Percentiles rank a stretch among this genome's conserved stretches.
Evolutionary conservation across 1,140 invertebrate species (phyloP).

Genomic region (Anthonomus grandis): DNA sequence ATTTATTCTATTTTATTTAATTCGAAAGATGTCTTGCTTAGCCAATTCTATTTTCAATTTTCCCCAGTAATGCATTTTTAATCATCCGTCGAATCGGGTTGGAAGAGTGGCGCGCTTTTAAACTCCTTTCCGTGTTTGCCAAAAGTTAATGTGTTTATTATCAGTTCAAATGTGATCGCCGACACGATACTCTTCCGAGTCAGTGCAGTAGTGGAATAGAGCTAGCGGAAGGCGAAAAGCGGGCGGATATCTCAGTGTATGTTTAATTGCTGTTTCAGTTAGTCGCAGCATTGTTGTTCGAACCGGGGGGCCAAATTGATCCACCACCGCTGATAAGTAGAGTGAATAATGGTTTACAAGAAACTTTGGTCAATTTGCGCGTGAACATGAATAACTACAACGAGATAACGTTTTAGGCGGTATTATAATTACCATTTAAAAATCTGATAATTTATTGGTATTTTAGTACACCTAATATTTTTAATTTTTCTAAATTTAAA

Average conservation of each 20-base stretch:
- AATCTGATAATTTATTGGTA: no score
- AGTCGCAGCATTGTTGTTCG: constrained; percentile 24
- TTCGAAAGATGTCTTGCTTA: no score
- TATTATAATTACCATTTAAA: no score
- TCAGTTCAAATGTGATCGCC: constrained; percentile 37
- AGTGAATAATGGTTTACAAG: constrained; percentile 38
- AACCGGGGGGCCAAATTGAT: constrained; percentile 22
- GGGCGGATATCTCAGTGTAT: constrained; percentile 47
- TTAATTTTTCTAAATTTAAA: no score
- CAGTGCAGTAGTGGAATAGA: no score
- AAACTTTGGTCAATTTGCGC: constrained; percentile 38
- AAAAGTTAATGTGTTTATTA: constrained; percentile 40
- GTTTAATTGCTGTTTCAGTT: constrained; percentile 44
- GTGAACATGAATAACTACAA: constrained; percentile 16
- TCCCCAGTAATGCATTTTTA: constrained; percentile 1
- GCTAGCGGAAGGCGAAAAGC: constrained; percentile 46
- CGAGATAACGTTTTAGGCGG: no score
- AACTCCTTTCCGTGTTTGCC: constrained; percentile 32
- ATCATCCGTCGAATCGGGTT: neutral
- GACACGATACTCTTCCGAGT: constrained; percentile 43
- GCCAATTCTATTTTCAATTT: no score
- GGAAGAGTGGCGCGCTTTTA: neutral
- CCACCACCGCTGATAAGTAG: constrained; percentile 30
- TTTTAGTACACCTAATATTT: no score
- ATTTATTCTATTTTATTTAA: no score